These are phyloP conservation scores for Acronicta alni DNA, from an alignment of 2,888 invertebrate species.

Conservation along the genomic window DNA sequence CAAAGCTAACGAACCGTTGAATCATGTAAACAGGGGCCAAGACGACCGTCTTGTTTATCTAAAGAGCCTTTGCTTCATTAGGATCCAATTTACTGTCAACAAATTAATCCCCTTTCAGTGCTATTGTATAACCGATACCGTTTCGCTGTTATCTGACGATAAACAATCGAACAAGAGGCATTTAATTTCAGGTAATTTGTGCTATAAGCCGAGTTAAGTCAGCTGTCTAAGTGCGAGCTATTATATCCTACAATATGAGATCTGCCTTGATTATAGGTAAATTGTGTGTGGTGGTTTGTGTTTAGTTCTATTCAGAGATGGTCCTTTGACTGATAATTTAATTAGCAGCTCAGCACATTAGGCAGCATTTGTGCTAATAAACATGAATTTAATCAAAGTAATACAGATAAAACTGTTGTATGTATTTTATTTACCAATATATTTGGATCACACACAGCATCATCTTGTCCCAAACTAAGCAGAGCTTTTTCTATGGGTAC, in stretches of 20 bases:
- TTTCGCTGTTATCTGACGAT: constrained; percentile 52
- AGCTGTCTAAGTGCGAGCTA: constrained; percentile 24
- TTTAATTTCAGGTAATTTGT: constrained; percentile 48
- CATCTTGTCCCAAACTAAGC: too few relatives aligned
- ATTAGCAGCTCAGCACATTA: constrained; percentile 5
- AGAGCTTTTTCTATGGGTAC: too few relatives aligned
- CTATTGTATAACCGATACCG: constrained; percentile 69
- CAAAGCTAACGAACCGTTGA: constrained; percentile 89
- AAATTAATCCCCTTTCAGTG: constrained; percentile 84
- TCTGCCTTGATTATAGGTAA: constrained; percentile 24
- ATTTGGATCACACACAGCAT: too few relatives aligned
- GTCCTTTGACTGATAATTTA: constrained; percentile 12
- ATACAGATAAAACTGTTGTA: too few relatives aligned
- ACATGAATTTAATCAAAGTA: too few relatives aligned
- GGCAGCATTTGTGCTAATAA: too few relatives aligned
- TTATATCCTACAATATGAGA: constrained; percentile 20
- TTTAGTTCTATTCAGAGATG: constrained; percentile 4
- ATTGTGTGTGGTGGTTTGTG: constrained; percentile 17
- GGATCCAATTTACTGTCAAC: constrained; percentile 89
- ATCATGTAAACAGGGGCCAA: constrained; percentile 88
- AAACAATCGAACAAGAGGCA: constrained; percentile 48
- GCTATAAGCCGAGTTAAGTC: constrained; percentile 14
- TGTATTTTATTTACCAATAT: too few relatives aligned
- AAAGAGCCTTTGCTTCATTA: constrained; percentile 89
- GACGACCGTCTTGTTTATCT: constrained; percentile 88